Percentiles rank a stretch among this genome's conserved stretches.
These are phyloP conservation scores for Erpetoichthys calabaricus DNA, from an alignment of 2,797 vertebrate species.

Conservation along the genomic window DNA sequence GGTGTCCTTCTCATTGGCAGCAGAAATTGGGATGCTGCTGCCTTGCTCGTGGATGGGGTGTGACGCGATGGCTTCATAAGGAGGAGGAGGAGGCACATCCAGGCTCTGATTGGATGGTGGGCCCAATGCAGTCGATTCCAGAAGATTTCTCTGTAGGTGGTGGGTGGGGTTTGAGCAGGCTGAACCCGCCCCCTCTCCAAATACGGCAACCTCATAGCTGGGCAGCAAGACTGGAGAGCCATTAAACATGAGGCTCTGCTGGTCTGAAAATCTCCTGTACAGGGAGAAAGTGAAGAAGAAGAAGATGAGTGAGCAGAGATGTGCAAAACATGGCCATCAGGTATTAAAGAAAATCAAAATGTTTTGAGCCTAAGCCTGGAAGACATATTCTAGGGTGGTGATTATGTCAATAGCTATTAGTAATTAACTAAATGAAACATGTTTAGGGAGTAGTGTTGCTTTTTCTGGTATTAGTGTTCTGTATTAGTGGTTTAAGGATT, in stretches of 20 bases:
- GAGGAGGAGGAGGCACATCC: conserved; percentile 33
- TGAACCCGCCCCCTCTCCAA: conserved; percentile 17
- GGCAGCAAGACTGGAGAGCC: conserved; percentile 42
- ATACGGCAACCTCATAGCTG: conserved; percentile 55
- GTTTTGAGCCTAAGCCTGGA: too few species aligned
- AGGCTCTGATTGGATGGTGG: conserved; percentile 22
- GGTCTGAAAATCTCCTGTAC: conserved; percentile 47
- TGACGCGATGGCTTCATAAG: conserved; percentile 33
- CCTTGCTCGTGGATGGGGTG: too few species aligned
- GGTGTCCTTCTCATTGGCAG: conserved; percentile 41
- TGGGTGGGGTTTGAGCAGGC: conserved; percentile 28
- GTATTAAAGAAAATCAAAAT: too few species aligned
- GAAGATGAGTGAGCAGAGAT: too few species aligned
- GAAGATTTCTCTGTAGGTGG: conserved; percentile 28
- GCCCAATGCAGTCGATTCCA: conserved; percentile 23
- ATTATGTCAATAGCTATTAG: too few species aligned
- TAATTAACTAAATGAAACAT: too few species aligned
- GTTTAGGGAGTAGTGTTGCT: too few species aligned
- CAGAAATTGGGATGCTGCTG: conserved; percentile 15
- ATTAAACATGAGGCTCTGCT: conserved; percentile 51
- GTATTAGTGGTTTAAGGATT: too few species aligned
- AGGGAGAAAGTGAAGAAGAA: too few species aligned
- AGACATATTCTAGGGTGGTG: too few species aligned
- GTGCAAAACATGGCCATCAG: too few species aligned
- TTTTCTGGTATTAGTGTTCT: too few species aligned